Percentiles rank a stretch among this genome's conserved stretches.
Conservation (phyloP, 2,888 invertebrate species). For the Caenorhabditis drosophilae region DNA sequence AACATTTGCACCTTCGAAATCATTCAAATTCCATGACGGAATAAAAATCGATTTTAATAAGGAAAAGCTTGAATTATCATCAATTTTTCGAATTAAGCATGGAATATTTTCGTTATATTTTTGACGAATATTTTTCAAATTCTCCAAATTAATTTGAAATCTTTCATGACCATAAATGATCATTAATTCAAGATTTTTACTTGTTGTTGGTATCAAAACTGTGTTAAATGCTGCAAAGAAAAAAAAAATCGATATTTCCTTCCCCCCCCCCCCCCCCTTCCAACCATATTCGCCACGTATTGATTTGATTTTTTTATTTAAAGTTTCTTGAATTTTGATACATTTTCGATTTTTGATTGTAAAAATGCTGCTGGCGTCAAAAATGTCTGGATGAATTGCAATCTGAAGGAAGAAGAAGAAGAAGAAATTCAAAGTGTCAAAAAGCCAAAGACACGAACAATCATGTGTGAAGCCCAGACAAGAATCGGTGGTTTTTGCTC, state of each 20-base stretch:
- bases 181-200: background rate
- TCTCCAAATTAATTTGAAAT: background rate
- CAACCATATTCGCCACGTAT: constrained; percentile 1
- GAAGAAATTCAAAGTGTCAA: too few relatives aligned
- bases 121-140: too few relatives aligned
- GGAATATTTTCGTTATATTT: too few relatives aligned
- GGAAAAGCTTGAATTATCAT: too few relatives aligned
- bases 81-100: too few relatives aligned
- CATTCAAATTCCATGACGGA: constrained; percentile 14
- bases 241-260: too few relatives aligned
- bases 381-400: constrained; percentile 18
- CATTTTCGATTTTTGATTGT: constrained; percentile 6
- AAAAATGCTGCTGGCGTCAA: constrained; percentile 12
- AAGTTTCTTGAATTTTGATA: constrained; percentile 9
- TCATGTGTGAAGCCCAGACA: constrained; percentile 19
- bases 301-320: background rate
- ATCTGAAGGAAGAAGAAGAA: too few relatives aligned
- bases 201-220: background rate
- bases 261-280: background rate
- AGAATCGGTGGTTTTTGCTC: constrained; percentile 26
- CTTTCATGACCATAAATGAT: background rate
- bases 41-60: constrained; percentile 14
- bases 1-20: constrained; percentile 13
- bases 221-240: background rate
- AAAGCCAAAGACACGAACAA: too few relatives aligned